Conservation (phyloP, 2,888 invertebrate species). For the Melanostoma mellinum region DNA sequence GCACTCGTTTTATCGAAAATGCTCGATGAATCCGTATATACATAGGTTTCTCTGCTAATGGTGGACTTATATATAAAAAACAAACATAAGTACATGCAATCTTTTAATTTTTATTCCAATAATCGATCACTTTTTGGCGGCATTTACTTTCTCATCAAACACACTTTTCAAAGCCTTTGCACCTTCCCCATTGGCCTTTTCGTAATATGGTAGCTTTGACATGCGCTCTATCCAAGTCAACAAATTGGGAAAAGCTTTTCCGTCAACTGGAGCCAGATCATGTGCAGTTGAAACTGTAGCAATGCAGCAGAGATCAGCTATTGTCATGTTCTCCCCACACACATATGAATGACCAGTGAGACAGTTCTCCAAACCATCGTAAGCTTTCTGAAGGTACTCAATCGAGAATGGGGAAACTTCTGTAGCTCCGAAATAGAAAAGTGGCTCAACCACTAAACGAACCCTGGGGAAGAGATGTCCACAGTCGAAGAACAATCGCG, state of each 20-base stretch:
- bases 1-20: no score
- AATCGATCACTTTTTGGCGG: constrained; percentile 28
- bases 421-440: constrained; percentile 80
- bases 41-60: no score
- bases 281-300: constrained; percentile 82
- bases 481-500: constrained; percentile 79
- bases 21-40: no score
- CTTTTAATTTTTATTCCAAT: no score
- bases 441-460: constrained; percentile 79
- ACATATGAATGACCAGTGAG: constrained; percentile 76
- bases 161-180: constrained; percentile 77
- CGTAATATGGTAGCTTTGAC: constrained; percentile 81
- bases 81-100: no score
- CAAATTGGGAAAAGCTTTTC: constrained; percentile 81
- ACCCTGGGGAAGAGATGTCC: constrained; percentile 79
- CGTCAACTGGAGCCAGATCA: constrained; percentile 81
- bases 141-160: constrained; percentile 74
- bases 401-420: constrained; percentile 81
- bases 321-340: constrained; percentile 81
- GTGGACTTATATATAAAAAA: no score
- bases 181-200: constrained; percentile 81
- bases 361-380: constrained; percentile 81
- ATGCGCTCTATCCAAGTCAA: constrained; percentile 81
- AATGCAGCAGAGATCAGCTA: constrained; percentile 82
- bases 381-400: constrained; percentile 81